phyloP scores from a whole-genome alignment of 2,888 invertebrate genomes.

The Protonemura montana region DNA sequence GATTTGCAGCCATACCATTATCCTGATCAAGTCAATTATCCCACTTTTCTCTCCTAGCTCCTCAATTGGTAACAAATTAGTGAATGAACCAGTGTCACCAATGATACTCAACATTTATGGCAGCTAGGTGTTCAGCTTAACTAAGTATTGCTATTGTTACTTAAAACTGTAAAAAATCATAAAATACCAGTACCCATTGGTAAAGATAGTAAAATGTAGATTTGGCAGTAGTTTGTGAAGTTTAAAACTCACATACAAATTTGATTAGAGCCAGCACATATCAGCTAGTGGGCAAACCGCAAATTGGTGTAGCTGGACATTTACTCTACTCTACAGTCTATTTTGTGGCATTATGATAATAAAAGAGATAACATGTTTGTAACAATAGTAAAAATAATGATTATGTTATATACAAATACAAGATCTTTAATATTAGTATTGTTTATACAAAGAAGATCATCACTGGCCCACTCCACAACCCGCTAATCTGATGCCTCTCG shows the following conservation, averaged over 20 bases:
- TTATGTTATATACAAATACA: conserved; percentile 15
- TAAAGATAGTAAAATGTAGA: neutral
- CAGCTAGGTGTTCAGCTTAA: neutral
- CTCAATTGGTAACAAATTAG: neutral
- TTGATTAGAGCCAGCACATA: neutral
- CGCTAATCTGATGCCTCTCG: too few species aligned
- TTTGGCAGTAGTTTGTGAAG: neutral
- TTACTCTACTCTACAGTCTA: neutral
- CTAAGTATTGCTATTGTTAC: neutral
- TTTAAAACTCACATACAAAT: neutral
- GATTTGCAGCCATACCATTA: neutral
- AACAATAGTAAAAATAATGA: conserved; percentile 24
- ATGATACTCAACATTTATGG: neutral
- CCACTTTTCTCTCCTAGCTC: neutral
- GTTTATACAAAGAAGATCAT: conserved; percentile 7
- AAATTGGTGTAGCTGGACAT: neutral
- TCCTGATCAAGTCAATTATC: neutral
- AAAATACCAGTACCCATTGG: neutral
- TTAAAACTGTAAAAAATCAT: neutral
- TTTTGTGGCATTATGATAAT: neutral
- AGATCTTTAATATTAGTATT: neutral
- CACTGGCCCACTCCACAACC: neutral
- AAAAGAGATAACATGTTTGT: conserved; percentile 9
- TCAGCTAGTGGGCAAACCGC: neutral
- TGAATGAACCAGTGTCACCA: neutral